Evolutionary conservation across 1,140 invertebrate genomes (phyloP).

Genomic region (Pogonomyrmex barbatus): DNA sequence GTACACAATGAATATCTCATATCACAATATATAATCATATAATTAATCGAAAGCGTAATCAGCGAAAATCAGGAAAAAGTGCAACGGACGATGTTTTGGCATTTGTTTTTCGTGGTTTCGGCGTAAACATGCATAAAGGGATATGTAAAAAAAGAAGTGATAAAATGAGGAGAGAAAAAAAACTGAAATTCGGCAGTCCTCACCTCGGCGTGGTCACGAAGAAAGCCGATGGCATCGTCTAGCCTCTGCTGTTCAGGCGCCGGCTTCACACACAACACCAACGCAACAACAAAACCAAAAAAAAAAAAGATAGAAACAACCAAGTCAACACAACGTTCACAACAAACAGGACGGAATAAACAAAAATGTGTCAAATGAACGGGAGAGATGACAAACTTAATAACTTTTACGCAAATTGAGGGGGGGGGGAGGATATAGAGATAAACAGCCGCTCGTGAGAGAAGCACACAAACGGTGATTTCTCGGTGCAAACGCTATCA

Average conservation of each 20-base stretch:
- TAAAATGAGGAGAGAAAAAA: slow-evolving; percentile 62
- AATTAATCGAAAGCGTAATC: slow-evolving; percentile 49
- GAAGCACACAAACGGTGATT: slow-evolving; percentile 48
- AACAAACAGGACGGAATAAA: slow-evolving; percentile 81
- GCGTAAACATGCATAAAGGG: slow-evolving; percentile 43
- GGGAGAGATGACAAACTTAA: slow-evolving; percentile 48
- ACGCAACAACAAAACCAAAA: slow-evolving; percentile 87
- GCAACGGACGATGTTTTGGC: slow-evolving; percentile 22
- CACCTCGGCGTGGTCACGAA: slow-evolving; percentile 93
- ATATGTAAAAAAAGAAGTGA: slow-evolving; percentile 13
- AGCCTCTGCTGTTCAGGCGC: slow-evolving; percentile 93
- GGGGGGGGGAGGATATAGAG: slow-evolving; percentile 62
- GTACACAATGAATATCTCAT: slow-evolving; percentile 23
- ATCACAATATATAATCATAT: slow-evolving; percentile 56
- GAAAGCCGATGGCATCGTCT: slow-evolving; percentile 95
- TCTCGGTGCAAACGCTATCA: slow-evolving; percentile 64
- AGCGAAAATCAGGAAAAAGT: slow-evolving; percentile 54
- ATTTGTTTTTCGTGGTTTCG: background rate
- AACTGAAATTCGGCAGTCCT: slow-evolving; percentile 86
- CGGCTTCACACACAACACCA: slow-evolving; percentile 88
- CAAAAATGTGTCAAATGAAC: slow-evolving; percentile 63
- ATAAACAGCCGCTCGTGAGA: slow-evolving; percentile 35
- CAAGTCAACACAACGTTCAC: slow-evolving; percentile 86
- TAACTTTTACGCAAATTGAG: slow-evolving; percentile 57
- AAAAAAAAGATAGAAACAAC: slow-evolving; percentile 85